Base-by-base conservation (phyloP, 2,888 invertebrate species). In the Choreutis nemorana region DNA sequence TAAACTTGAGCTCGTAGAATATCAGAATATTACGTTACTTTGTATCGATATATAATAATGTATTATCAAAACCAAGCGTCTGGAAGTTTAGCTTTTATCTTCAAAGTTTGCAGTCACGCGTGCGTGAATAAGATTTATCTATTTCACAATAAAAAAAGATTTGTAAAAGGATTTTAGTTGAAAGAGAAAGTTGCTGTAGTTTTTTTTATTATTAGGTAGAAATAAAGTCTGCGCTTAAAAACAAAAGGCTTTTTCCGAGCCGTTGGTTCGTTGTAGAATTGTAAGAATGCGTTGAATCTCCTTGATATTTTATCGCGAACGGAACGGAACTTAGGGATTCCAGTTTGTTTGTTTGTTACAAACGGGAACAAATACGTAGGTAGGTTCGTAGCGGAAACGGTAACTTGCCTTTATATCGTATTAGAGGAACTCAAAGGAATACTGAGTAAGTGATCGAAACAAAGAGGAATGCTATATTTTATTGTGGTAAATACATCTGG, bases 231-330 rank as follows among this genome's bases (percentile, higher is more conserved):
- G n/a, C n/a, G n/a, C n/a, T 55, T 50, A 54, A 47, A 55, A 44
- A 51, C 48, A 60, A 63, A 61, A 56, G 52, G 62, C 60, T 56
- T 62, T 67, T 71, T 73, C 73, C 71, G 42, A 56, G 29, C 55
- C 68, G 55, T 36, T 67, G 67, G 51, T 37, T 53, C 44, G 53
- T 37, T 36, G 39, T 32, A 44, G 56, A 49, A 61, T 63, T 52
- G 55, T 44, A 66, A 59, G 68, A 70, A 75, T 73, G 63, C 58
- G 51, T 53, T 39, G 46, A 51, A 52, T 55, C 51, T 50, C 52
- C 58, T 62, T 51, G 63, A 68, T 71, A 71, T 71, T 73, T 65
- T 66, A 70, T 66, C 60, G 54, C 53, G 53, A 48, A 55, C 55
- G 48, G 50, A 64, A 60, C 57, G 63, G 55, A 64, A 61, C 60